A percentile compares a stretch with the other conserved stretches of the same genome.
These are phyloP conservation scores for Torymus tubicola DNA, from an alignment of 2,888 invertebrate species.

Conservation along the genomic window DNA sequence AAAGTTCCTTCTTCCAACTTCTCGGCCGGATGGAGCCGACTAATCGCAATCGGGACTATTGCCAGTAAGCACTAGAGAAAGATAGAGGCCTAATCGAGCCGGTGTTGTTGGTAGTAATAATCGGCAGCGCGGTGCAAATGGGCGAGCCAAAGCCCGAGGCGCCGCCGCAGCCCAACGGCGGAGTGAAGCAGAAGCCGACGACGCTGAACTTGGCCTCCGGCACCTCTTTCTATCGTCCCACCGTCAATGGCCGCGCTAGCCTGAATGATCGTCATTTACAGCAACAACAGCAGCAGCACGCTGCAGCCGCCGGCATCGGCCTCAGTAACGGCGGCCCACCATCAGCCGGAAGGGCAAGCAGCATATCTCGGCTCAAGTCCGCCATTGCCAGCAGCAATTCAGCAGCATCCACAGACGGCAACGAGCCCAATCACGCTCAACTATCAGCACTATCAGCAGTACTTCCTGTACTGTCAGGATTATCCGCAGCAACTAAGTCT, in stretches of 20 bases:
- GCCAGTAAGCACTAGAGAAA: neutral
- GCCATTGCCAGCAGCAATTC: constrained; percentile 24
- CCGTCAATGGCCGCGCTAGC: constrained; percentile 70
- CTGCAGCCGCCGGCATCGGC: constrained; percentile 48
- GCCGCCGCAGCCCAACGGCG: constrained; percentile 74
- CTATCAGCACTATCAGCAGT: constrained; percentile 69
- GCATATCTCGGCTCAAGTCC: constrained; percentile 55
- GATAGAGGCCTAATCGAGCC: constrained; percentile 22
- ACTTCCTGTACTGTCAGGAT: constrained; percentile 69
- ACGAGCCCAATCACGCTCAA: constrained; percentile 64
- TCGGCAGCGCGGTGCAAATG: constrained; percentile 68
- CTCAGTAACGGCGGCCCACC: constrained; percentile 39
- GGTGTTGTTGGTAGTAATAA: constrained; percentile 24
- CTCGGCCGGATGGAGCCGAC: constrained; percentile 16
- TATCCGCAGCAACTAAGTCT: constrained; percentile 56
- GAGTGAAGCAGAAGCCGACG: constrained; percentile 73
- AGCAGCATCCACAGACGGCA: constrained; percentile 48
- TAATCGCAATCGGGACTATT: neutral
- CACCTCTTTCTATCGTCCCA: constrained; percentile 73
- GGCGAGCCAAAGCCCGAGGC: constrained; percentile 73
- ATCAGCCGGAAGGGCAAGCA: constrained; percentile 49
- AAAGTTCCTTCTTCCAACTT: constrained; percentile 29
- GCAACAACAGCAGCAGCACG: constrained; percentile 62
- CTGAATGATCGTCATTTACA: constrained; percentile 75
- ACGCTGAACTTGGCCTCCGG: constrained; percentile 73